Conservation (phyloP, 2,888 invertebrate genomes). For the Hydraecia micacea region DNA sequence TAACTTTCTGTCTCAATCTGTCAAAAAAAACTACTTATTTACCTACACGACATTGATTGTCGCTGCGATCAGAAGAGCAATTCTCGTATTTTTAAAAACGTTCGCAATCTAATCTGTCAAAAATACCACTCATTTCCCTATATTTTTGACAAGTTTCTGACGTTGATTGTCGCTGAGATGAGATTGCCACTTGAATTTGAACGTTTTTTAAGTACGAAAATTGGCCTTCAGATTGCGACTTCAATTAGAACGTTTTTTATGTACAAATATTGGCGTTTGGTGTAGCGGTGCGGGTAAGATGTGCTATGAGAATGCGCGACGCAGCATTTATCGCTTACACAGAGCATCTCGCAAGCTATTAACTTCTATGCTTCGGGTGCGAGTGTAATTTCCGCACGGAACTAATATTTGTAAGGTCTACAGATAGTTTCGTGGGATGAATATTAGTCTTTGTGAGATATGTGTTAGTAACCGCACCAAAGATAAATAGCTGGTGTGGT, state of each 20-base stretch:
- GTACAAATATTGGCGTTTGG: neutral
- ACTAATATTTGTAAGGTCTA: conserved; percentile 29
- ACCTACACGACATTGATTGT: neutral
- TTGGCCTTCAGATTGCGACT: neutral
- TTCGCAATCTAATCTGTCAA: neutral
- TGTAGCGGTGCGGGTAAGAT: neutral
- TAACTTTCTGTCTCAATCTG: neutral
- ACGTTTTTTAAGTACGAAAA: neutral
- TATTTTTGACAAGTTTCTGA: neutral
- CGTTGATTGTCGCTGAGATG: neutral
- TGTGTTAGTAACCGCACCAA: neutral
- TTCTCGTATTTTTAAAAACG: neutral
- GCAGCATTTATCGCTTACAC: neutral
- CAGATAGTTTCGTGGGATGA: neutral
- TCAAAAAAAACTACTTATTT: neutral
- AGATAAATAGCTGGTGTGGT: neutral
- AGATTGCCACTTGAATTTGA: neutral
- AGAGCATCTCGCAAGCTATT: conserved; percentile 2
- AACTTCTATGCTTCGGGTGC: neutral
- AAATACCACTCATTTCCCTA: neutral
- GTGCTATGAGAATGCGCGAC: neutral
- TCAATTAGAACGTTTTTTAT: neutral
- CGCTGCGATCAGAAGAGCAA: neutral
- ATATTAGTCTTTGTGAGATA: neutral
- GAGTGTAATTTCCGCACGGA: conserved; percentile 29